Evolutionary conservation across 1,140 invertebrate species (phyloP).

Genomic region (Tetramorium alpestre): DNA sequence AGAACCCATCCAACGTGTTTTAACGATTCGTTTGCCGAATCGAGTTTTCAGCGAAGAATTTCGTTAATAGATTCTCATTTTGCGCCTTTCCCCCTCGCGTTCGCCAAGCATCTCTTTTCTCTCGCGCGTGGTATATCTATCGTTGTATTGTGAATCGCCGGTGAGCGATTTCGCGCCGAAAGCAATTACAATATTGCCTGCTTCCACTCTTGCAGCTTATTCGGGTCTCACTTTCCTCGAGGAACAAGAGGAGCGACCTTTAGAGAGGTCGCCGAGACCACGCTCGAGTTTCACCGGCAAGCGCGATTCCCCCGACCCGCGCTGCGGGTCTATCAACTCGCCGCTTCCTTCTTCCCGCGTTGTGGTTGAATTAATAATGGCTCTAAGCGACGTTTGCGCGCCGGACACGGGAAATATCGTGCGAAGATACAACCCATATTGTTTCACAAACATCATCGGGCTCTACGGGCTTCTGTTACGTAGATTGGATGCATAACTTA

Average conservation of each 20-base stretch:
- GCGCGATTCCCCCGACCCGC: constrained; percentile 25
- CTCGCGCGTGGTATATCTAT: neutral
- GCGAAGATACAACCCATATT: neutral
- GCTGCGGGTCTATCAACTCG: constrained; percentile 45
- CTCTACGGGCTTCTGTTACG: neutral
- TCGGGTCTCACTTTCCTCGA: constrained; percentile 80
- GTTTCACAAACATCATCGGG: constrained; percentile 1
- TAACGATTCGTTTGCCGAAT: neutral
- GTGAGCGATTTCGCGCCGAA: neutral
- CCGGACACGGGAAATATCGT: neutral
- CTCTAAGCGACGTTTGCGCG: neutral
- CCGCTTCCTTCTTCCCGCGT: constrained; percentile 66
- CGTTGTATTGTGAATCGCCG: neutral
- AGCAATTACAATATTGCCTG: constrained; percentile 15
- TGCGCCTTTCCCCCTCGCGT: neutral
- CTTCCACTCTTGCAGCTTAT: constrained; percentile 58
- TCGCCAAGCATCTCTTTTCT: neutral
- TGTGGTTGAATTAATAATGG: constrained; percentile 11
- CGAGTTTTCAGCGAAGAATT: neutral
- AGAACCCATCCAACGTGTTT: neutral
- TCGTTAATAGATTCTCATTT: neutral
- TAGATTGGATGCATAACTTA: constrained; percentile 18
- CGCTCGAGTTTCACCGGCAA: constrained; percentile 82
- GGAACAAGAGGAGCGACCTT: constrained; percentile 78
- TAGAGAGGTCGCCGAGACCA: constrained; percentile 79